These are phyloP conservation scores for Corythornis leucogaster DNA, from an alignment of 2,797 vertebrate species.

Conservation along the genomic window DNA sequence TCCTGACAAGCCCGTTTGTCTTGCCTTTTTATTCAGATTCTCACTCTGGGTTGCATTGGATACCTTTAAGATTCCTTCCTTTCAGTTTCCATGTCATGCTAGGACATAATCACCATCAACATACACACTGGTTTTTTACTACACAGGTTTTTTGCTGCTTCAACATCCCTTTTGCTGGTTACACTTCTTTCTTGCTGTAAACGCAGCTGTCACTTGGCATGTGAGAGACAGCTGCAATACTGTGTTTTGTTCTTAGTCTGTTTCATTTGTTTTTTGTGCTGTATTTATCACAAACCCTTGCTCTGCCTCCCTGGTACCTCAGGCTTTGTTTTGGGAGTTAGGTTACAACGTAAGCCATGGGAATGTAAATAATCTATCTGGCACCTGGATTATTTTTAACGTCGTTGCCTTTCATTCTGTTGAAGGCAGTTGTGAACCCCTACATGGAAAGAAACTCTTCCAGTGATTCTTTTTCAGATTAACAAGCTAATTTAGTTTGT, in stretches of 20 bases:
- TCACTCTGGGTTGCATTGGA: background rate
- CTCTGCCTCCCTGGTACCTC: accelerated
- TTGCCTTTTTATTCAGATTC: background rate
- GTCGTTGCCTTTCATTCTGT: background rate
- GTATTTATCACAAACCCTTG: background rate
- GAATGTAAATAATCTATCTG: background rate
- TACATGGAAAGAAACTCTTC: background rate
- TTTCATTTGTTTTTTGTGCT: background rate
- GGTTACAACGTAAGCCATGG: background rate
- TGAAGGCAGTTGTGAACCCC: background rate
- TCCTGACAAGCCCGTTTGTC: background rate
- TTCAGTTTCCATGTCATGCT: background rate
- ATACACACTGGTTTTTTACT: background rate
- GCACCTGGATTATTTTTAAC: background rate
- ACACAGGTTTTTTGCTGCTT: background rate
- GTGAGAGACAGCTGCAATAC: background rate
- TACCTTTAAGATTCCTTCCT: background rate
- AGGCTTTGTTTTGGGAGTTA: background rate
- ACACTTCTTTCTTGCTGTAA: background rate
- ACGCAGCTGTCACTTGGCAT: background rate
- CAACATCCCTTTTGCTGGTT: background rate
- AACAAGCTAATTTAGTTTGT: background rate
- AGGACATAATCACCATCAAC: background rate
- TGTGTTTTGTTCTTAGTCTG: accelerated
- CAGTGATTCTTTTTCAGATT: background rate